These are phyloP conservation scores for Cephonodes hylas DNA, from an alignment of 2,888 invertebrate species.

Conservation along the genomic window DNA sequence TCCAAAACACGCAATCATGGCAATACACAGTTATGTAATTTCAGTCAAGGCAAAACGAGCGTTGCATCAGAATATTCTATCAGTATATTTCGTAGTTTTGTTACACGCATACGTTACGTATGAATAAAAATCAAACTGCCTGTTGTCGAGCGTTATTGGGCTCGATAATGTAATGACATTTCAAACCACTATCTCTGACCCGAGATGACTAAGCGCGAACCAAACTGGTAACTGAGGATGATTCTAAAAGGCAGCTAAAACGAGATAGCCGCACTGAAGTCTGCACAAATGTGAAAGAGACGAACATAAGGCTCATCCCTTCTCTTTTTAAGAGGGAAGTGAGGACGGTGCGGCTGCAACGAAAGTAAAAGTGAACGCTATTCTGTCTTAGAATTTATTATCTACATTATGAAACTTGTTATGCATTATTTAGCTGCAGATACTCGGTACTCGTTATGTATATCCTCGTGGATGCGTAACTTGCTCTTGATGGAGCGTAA, in stretches of 20 bases:
- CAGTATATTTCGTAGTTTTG: constrained; percentile 31
- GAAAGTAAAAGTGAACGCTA: constrained; percentile 74
- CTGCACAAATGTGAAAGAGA: constrained; percentile 42
- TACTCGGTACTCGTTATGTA: constrained; percentile 20
- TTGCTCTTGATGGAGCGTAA: background rate
- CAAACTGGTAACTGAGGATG: constrained; percentile 60
- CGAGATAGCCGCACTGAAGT: constrained; percentile 34
- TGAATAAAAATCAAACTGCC: constrained; percentile 30
- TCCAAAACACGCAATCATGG: constrained; percentile 26
- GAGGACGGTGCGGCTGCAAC: constrained; percentile 54
- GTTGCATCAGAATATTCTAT: constrained; percentile 44
- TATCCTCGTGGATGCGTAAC: constrained; percentile 15
- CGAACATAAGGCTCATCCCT: constrained; percentile 38
- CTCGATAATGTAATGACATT: constrained; percentile 62
- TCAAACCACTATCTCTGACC: constrained; percentile 63
- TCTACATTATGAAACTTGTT: constrained; percentile 48
- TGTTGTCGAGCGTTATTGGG: constrained; percentile 40
- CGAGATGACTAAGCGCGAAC: constrained; percentile 66
- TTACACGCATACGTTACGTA: constrained; percentile 36
- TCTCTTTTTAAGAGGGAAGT: constrained; percentile 58
- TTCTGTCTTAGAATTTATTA: constrained; percentile 51
- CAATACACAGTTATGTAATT: constrained; percentile 32
- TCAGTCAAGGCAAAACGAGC: constrained; percentile 35
- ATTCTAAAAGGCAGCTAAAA: constrained; percentile 43
- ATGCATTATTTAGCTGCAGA: constrained; percentile 30